A percentile compares a stretch with the other conserved stretches of the same genome.
These are phyloP conservation scores for Drosophila dunni DNA, from an alignment of 1,140 invertebrate genomes.

Conservation along the genomic window DNA sequence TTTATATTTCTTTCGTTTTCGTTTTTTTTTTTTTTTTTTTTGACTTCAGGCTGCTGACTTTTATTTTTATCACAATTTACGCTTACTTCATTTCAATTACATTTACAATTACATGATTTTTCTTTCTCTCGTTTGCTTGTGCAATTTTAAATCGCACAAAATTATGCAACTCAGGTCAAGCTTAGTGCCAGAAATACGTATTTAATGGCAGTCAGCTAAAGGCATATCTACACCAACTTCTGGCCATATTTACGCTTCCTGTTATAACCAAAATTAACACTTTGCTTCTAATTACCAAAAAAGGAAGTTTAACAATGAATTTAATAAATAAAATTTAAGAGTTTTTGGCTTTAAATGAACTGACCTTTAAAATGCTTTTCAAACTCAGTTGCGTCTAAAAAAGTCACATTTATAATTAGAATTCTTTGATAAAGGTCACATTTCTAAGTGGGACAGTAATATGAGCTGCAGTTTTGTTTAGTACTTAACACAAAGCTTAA, in stretches of 20 bases:
- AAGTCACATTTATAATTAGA: constrained; percentile 10
- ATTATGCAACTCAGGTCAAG: constrained; percentile 63
- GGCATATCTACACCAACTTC: constrained; percentile 4
- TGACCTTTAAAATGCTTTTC: too few relatives aligned
- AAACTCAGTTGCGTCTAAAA: not conserved
- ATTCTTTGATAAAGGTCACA: not conserved
- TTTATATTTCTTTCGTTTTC: constrained; percentile 9
- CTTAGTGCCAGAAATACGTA: constrained; percentile 13
- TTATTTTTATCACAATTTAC: constrained; percentile 75
- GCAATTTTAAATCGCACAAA: constrained; percentile 39
- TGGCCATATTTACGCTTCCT: not conserved
- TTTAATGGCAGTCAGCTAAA: constrained; percentile 8
- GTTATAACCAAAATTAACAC: not conserved
- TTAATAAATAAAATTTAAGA: too few relatives aligned
- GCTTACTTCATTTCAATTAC: constrained; percentile 81
- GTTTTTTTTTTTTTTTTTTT: constrained; percentile 47
- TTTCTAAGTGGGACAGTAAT: not conserved
- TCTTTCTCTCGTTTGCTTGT: constrained; percentile 56
- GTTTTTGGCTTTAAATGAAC: too few relatives aligned
- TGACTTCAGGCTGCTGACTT: constrained; percentile 30
- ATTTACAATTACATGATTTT: constrained; percentile 78
- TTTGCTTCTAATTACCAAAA: not conserved
- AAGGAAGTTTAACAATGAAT: not conserved
- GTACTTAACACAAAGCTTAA: constrained; percentile 10
- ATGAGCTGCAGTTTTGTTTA: not conserved